Evolutionary conservation across 1,140 invertebrate species (phyloP).

Genomic region (Temnothorax longispinosus): DNA sequence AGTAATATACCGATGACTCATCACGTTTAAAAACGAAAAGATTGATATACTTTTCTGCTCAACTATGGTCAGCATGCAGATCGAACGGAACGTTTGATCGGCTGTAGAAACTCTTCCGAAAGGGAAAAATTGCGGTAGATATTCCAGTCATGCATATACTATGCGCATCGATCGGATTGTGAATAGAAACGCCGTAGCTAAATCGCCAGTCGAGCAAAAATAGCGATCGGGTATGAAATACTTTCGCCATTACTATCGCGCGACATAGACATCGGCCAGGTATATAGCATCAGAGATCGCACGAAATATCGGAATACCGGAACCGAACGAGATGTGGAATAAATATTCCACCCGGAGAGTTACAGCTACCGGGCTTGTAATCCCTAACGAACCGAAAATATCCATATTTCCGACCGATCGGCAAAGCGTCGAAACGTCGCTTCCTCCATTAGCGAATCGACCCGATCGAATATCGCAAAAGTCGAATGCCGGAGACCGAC

Average conservation of each 20-base stretch:
- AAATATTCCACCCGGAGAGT: conserved; percentile 42
- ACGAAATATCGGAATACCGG: conserved; percentile 17
- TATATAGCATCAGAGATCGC: not conserved
- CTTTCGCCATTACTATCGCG: conserved; percentile 18
- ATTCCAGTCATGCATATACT: conserved; percentile 14
- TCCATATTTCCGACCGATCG: conserved; percentile 40
- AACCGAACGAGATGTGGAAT: conserved; percentile 20
- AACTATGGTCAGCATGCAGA: not conserved
- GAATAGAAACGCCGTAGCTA: conserved; percentile 29
- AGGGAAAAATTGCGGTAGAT: conserved; percentile 13
- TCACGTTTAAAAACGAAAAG: not conserved
- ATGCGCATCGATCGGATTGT: conserved; percentile 22
- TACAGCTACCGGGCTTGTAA: conserved; percentile 11
- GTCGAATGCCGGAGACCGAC: conserved; percentile 26
- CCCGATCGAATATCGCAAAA: conserved; percentile 37
- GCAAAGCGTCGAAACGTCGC: conserved; percentile 40
- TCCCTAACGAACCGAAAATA: conserved; percentile 55
- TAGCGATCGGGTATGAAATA: conserved; percentile 48
- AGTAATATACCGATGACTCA: no score
- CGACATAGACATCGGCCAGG: conserved; percentile 7
- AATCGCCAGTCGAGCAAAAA: conserved; percentile 26
- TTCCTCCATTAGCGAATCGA: conserved; percentile 35
- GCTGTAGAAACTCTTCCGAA: not conserved
- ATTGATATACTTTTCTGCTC: not conserved
- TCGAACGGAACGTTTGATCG: not conserved